Percentiles rank a stretch among this genome's conserved stretches.
These are phyloP conservation scores for Melanotaenia boesemani DNA, from an alignment of 2,797 vertebrate species.

Conservation along the genomic window DNA sequence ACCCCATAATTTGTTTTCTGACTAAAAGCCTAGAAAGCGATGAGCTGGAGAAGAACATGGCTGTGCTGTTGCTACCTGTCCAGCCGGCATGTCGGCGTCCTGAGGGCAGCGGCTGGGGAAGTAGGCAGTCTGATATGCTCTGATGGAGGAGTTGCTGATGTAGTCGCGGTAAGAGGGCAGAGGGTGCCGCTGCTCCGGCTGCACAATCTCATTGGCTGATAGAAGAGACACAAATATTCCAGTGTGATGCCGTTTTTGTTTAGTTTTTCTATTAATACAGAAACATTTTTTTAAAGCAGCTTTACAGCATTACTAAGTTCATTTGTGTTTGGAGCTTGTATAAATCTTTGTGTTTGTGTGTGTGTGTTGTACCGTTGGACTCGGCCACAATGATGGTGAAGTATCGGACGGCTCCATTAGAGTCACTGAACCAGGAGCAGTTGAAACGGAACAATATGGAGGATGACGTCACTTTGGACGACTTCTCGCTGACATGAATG, in stretches of 20 bases:
- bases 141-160: conserved; percentile 88
- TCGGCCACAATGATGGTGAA: conserved; percentile 92
- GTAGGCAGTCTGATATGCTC: conserved; percentile 91
- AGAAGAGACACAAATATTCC: neutral
- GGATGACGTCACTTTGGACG: conserved; percentile 87
- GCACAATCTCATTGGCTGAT: conserved; percentile 69
- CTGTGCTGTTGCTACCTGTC: conserved; percentile 50
- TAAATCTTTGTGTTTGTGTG: neutral
- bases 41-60: too few species aligned
- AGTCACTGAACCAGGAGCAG: conserved; percentile 98
- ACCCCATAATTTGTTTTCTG: too few species aligned
- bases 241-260: too few species aligned
- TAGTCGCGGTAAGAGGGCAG: conserved; percentile 94
- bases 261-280: too few species aligned
- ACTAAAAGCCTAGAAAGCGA: too few species aligned
- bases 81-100: conserved; percentile 73
- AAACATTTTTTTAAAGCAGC: too few species aligned
- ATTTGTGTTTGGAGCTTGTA: too few species aligned
- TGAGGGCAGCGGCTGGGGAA: conserved; percentile 91
- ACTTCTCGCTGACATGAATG: conserved; percentile 86
- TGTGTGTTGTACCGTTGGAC: conserved; percentile 84
- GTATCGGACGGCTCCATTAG: conserved; percentile 91
- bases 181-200: conserved; percentile 91
- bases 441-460: conserved; percentile 96
- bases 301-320: too few species aligned